Evolutionary conservation across 2,113 vertebrate genomes (phyloP).

Genomic region (Henicopernis longicauda): DNA sequence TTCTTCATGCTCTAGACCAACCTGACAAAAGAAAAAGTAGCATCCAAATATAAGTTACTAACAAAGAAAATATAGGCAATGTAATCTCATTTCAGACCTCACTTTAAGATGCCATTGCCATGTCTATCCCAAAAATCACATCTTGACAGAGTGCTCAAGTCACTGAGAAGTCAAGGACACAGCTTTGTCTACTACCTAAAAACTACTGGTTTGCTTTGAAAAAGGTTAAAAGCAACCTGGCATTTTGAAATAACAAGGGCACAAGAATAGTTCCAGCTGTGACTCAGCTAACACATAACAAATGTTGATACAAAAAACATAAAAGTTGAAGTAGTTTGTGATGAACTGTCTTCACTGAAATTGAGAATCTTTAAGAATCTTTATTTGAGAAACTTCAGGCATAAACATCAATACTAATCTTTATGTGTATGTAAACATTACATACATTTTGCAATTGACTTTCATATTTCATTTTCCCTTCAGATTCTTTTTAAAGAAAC

Average conservation of each 20-base stretch:
- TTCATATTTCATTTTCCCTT: not conserved
- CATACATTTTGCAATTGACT: not conserved
- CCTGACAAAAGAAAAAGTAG: conserved; percentile 65
- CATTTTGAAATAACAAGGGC: not conserved
- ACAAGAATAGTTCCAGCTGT: not conserved
- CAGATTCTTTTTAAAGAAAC: not conserved
- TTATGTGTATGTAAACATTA: not conserved
- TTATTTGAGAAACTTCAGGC: not conserved
- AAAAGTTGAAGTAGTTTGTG: not conserved
- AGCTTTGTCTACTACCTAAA: not conserved
- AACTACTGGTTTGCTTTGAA: not conserved
- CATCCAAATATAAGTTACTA: not conserved
- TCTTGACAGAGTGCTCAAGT: not conserved
- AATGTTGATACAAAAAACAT: not conserved
- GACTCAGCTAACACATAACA: not conserved
- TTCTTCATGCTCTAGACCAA: conserved; percentile 91
- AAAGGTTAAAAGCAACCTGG: not conserved
- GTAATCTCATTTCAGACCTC: not conserved
- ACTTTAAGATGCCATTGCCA: not conserved
- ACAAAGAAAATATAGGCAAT: not conserved
- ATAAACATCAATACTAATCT: not conserved
- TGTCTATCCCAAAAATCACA: not conserved
- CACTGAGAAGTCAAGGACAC: not conserved
- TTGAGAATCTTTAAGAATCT: not conserved
- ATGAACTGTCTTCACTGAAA: not conserved